Evolutionary conservation across 2,888 invertebrate genomes (phyloP).

Genomic region (Euzetes globulus): DNA sequence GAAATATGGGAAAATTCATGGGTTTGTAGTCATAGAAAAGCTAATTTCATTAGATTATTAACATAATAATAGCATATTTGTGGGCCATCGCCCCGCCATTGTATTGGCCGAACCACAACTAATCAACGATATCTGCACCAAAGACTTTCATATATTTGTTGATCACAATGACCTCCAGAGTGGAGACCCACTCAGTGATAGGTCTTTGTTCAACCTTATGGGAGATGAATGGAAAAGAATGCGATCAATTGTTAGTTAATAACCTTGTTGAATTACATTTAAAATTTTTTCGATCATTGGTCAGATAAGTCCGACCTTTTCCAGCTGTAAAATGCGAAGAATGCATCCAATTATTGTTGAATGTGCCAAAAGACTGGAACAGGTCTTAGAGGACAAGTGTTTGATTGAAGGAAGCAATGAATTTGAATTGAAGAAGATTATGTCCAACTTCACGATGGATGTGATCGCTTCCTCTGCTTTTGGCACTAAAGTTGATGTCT

Average conservation of each 20-base stretch:
- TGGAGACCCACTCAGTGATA: background rate
- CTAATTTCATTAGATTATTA: background rate
- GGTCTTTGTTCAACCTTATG: background rate
- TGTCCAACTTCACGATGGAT: slow-evolving; percentile 56
- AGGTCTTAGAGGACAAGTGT: background rate
- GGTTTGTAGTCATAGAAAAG: background rate
- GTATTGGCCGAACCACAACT: slow-evolving; percentile 35
- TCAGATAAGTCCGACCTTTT: background rate
- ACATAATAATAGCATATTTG: background rate
- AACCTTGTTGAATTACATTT: background rate
- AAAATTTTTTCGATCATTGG: background rate
- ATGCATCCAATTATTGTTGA: background rate
- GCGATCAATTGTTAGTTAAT: slow-evolving; percentile 7
- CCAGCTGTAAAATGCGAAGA: background rate
- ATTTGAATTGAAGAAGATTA: background rate
- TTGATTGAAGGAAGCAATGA: background rate
- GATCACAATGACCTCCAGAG: background rate
- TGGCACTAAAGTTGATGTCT: slow-evolving; percentile 53
- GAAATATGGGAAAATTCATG: background rate
- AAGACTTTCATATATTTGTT: slow-evolving; percentile 38
- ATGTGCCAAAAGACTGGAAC: background rate
- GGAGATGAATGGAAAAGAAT: background rate
- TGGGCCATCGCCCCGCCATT: background rate
- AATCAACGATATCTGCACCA: slow-evolving; percentile 34
- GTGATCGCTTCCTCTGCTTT: slow-evolving; percentile 58